Percentiles rank a stretch among this genome's conserved stretches.
These are phyloP conservation scores for Harpalus rubripes DNA, from an alignment of 2,888 invertebrate species.

Conservation along the genomic window DNA sequence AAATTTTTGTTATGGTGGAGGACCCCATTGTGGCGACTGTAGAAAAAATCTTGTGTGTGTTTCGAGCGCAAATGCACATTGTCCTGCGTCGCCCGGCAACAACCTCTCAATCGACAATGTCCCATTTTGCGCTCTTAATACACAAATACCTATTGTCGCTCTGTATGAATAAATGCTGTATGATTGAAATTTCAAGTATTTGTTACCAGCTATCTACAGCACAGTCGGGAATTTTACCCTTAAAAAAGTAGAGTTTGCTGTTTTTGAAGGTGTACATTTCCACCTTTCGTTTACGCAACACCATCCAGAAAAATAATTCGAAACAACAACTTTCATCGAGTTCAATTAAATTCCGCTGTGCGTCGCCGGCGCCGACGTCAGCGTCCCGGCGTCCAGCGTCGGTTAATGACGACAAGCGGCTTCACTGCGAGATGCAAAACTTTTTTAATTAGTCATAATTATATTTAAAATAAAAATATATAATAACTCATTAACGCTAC, in stretches of 20 bases:
- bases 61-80: too few species aligned
- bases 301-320: slow-evolving; percentile 29
- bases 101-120: too few species aligned
- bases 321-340: slow-evolving; percentile 46
- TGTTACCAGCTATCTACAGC: too few species aligned
- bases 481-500: slow-evolving; percentile 63
- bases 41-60: too few species aligned
- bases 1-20: too few species aligned
- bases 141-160: too few species aligned
- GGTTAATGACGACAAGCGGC: slow-evolving; percentile 48
- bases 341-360: slow-evolving; percentile 56
- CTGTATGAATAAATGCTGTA: too few species aligned
- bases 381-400: slow-evolving; percentile 15
- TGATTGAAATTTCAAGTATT: too few species aligned
- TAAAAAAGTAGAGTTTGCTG: not conserved
- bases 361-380: slow-evolving; percentile 8
- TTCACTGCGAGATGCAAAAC: slow-evolving; percentile 50
- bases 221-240: too few species aligned
- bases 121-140: too few species aligned
- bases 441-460: slow-evolving; percentile 66
- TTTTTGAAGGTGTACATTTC: not conserved
- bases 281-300: not conserved
- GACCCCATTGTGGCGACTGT: too few species aligned
- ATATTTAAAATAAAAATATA: slow-evolving; percentile 67
- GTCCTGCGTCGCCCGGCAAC: too few species aligned